Conservation (phyloP, 1,140 invertebrate species). For the Bombus waltoni region DNA sequence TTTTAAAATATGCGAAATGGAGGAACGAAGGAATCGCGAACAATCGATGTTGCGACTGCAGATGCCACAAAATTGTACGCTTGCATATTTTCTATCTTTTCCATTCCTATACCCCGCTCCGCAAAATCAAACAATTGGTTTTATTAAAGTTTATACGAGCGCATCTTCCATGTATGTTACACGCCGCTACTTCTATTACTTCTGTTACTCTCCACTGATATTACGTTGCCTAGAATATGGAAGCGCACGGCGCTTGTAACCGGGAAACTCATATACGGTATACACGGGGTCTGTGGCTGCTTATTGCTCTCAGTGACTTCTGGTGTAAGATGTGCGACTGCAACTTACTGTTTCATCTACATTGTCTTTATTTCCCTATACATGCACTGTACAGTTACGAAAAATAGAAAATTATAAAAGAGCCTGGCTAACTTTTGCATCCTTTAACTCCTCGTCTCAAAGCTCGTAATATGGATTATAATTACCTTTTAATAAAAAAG, state of each 20-base stretch:
- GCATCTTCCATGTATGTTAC: slow-evolving; percentile 10
- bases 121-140: slow-evolving; percentile 34
- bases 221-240: slow-evolving; percentile 61
- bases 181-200: slow-evolving; percentile 60
- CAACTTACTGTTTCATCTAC: slow-evolving; percentile 52
- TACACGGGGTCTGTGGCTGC: slow-evolving; percentile 59
- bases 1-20: not conserved
- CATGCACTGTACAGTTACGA: not conserved
- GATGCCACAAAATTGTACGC: not conserved
- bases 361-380: slow-evolving; percentile 42
- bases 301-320: slow-evolving; percentile 61
- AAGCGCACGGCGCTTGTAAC: slow-evolving; percentile 58
- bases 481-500: no score
- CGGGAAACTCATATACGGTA: slow-evolving; percentile 63
- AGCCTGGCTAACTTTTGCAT: no score
- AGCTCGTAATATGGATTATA: no score
- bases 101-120: not conserved
- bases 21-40: not conserved
- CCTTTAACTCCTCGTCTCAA: no score
- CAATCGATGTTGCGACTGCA: not conserved
- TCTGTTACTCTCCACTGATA: slow-evolving; percentile 64
- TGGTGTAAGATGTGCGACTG: slow-evolving; percentile 54
- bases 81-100: not conserved
- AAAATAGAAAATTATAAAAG: not conserved
- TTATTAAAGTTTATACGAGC: slow-evolving; percentile 50